These are phyloP conservation scores for Strigamia transsilvanica DNA, from an alignment of 2,888 invertebrate species.

Conservation along the genomic window DNA sequence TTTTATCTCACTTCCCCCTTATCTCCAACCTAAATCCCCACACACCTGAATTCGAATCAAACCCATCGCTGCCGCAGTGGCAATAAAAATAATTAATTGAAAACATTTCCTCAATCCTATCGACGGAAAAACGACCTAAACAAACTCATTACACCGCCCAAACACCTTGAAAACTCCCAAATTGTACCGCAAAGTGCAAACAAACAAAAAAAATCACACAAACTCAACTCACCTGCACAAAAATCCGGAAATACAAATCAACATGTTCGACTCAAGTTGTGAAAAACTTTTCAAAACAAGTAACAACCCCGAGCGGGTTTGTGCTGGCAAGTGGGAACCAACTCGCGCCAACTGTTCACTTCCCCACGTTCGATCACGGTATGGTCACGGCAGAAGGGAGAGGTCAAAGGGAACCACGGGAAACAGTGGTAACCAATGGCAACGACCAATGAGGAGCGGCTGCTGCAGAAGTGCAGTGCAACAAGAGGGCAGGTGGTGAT, in stretches of 20 bases:
- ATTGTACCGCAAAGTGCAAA: background rate
- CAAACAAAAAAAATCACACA: background rate
- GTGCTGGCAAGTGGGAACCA: background rate
- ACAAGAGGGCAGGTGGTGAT: constrained; percentile 43
- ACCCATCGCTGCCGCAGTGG: background rate
- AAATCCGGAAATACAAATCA: constrained; percentile 65
- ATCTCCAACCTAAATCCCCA: constrained; percentile 1
- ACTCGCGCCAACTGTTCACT: background rate
- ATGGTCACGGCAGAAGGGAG: background rate
- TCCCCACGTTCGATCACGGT: background rate
- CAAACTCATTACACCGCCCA: background rate
- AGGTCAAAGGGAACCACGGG: constrained; percentile 34
- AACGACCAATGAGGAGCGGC: constrained; percentile 12
- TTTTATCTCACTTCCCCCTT: constrained; percentile 20
- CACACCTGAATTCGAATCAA: constrained; percentile 30
- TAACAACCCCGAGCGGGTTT: background rate
- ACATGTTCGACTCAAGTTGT: constrained; percentile 60
- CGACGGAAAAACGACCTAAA: background rate
- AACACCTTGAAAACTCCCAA: background rate
- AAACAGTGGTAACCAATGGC: constrained; percentile 15
- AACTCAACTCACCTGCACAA: constrained; percentile 62
- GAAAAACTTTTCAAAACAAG: background rate
- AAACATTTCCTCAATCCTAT: background rate
- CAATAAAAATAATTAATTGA: background rate
- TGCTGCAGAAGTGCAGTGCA: constrained; percentile 15